These are phyloP conservation scores for Hozukius guyotensis DNA, from an alignment of 2,797 vertebrate species.

Conservation along the genomic window DNA sequence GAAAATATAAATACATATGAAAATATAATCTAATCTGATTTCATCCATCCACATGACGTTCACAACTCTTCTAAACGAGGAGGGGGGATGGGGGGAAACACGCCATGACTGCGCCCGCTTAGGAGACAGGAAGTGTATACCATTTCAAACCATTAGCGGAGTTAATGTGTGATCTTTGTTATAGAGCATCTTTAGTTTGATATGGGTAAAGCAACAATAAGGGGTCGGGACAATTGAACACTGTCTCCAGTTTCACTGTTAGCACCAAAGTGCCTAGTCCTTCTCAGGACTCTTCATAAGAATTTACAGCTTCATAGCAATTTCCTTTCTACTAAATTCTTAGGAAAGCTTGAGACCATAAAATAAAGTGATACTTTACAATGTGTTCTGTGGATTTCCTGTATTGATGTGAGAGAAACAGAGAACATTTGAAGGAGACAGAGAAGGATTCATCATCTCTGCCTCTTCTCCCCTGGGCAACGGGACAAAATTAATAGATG, in stretches of 20 bases:
- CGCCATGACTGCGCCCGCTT: too few species aligned
- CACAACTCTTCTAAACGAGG: too few species aligned
- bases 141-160: too few species aligned
- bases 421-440: slow-evolving; percentile 6
- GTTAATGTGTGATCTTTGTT: too few species aligned
- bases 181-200: too few species aligned
- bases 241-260: background rate
- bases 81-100: too few species aligned
- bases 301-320: background rate
- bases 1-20: too few species aligned
- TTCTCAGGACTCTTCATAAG: background rate
- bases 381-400: background rate
- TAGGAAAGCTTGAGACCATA: background rate
- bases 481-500: background rate
- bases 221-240: background rate
- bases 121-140: too few species aligned
- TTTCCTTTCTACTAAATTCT: background rate
- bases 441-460: background rate
- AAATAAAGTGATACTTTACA: background rate
- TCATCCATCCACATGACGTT: too few species aligned
- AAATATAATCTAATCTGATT: too few species aligned
- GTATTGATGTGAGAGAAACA: background rate
- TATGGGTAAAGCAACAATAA: background rate
- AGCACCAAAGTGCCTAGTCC: too few species aligned
- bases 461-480: background rate